Base-by-base conservation (phyloP, 2,888 invertebrate species). In the Apodemia hepburni region DNA sequence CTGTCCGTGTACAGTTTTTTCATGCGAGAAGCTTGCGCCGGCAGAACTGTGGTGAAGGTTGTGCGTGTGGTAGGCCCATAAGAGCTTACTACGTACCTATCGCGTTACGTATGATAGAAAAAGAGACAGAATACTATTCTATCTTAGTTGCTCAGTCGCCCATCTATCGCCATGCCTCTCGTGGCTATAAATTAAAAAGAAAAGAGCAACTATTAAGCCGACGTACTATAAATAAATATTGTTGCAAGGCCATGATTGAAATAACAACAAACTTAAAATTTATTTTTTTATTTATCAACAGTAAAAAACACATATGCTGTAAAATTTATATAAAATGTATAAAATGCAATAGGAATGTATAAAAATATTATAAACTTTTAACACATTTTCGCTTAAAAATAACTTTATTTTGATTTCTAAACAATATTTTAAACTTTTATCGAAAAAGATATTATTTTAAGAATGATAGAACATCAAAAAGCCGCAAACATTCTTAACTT, bases 281-380 rank as follows among this genome's bases (percentile, higher is more conserved):
- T 3, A 22, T 51, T 51, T 51, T 51, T 51, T 51, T 51, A 51
- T 51, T 51, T 12, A 54, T 64, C 64, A 64, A 61, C 62, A 45
- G 18, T 45, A 22, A 3, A 17, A 49, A n/a, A 18, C 15, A 51
- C 49, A 22, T 29, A 47, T 27, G 17, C 22, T 54, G 27, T 49
- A 61, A 61, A 51, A n/a, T 61, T 51, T 29, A 61, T 61, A 58
- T 62, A 64, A 63, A 63, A 63, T 59, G 61, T 45, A 61, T 66
- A 68, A 64, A 65, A 68, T 64, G 63, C 33, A 63, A 67, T 42
- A 64, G 68, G 68, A 68, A 70, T 70, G 67, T 64, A 66, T 60
- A 66, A 63, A 61, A 66, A 61, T 63, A 65, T 62, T 45, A 58
- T 45, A 45, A 9, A 18, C 17, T 35, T 12, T 17, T 15, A 61